These are phyloP conservation scores for Cervus canadensis DNA, from an alignment of 2,113 vertebrate species.

Conservation along the genomic window DNA sequence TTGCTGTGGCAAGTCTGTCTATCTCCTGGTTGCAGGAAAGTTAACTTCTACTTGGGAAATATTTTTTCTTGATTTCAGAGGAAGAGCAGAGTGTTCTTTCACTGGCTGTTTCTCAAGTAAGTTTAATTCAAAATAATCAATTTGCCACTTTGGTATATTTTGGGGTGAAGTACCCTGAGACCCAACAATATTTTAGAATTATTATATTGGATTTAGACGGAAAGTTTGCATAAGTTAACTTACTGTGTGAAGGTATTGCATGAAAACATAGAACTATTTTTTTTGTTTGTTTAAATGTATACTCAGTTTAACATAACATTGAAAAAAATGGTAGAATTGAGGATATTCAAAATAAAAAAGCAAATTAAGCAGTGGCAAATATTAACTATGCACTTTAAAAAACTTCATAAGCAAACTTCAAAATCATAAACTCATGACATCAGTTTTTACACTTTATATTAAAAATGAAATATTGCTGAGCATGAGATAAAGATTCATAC, in stretches of 20 bases:
- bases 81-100: not conserved
- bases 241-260: not conserved
- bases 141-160: not conserved
- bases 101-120: not conserved
- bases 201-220: not conserved
- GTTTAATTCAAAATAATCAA: not conserved
- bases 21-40: not conserved
- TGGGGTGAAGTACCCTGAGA: not conserved
- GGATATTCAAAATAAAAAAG: not conserved
- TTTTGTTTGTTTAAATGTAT: not conserved
- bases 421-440: not conserved
- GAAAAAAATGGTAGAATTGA: not conserved
- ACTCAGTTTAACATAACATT: not conserved
- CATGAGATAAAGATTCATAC: not conserved
- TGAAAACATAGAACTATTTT: not conserved
- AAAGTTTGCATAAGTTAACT: not conserved
- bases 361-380: not conserved
- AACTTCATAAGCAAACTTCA: not conserved
- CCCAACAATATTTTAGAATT: not conserved
- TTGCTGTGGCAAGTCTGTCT: not conserved
- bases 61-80: not conserved
- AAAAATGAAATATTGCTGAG: not conserved
- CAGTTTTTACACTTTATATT: not conserved
- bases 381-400: not conserved
- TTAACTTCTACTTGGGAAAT: not conserved